phyloP scores from a whole-genome alignment of 1,140 invertebrate genomes.

The Diorhabda carinulata region DNA sequence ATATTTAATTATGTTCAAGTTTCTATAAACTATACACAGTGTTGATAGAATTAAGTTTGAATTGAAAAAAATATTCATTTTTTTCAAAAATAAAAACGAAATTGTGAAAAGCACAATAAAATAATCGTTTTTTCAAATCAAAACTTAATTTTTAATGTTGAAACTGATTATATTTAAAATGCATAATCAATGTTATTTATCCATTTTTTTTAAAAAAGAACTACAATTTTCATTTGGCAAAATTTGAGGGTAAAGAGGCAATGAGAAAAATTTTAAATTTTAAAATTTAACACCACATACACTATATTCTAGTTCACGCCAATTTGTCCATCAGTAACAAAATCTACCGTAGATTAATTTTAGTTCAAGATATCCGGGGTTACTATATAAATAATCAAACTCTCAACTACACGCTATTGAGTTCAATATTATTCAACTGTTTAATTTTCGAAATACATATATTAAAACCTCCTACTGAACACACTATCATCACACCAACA shows the following conservation, averaged over 20 bases:
- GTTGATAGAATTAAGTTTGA: too few relatives aligned
- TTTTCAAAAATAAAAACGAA: too few relatives aligned
- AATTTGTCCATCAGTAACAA: slow-evolving; percentile 41
- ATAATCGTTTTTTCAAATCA: not conserved
- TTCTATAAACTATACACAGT: not conserved
- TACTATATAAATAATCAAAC: not conserved
- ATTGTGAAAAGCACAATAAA: too few relatives aligned
- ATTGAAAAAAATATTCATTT: too few relatives aligned
- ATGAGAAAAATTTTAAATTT: slow-evolving; percentile 19
- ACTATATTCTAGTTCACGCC: slow-evolving; percentile 43
- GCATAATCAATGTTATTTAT: not conserved
- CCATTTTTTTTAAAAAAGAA: not conserved
- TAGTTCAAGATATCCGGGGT: slow-evolving; percentile 22
- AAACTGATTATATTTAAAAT: not conserved
- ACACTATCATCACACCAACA: too few relatives aligned
- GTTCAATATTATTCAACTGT: too few relatives aligned
- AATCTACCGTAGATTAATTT: slow-evolving; percentile 38
- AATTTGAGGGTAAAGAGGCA: slow-evolving; percentile 18
- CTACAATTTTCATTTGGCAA: slow-evolving; percentile 5
- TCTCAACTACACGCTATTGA: too few relatives aligned
- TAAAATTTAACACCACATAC: slow-evolving; percentile 35
- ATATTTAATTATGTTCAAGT: not conserved
- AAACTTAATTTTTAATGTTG: not conserved
- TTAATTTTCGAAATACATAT: too few relatives aligned
- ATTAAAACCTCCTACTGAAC: too few relatives aligned